Percentiles rank a stretch among this genome's conserved stretches.
Conservation (phyloP, 2,113 vertebrate species). For the Caloenas nicobarica region DNA sequence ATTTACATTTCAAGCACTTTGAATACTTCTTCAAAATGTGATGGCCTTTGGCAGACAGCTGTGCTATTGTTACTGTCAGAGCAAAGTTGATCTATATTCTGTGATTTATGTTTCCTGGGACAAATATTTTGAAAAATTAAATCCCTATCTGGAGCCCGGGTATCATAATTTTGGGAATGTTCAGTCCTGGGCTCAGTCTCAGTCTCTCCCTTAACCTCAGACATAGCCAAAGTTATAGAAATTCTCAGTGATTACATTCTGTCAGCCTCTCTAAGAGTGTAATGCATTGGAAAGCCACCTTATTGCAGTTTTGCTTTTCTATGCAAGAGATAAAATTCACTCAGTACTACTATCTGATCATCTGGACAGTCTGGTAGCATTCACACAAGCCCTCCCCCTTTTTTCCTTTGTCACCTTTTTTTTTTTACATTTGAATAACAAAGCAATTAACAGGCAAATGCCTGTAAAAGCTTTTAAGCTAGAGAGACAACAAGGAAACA, state of each 20-base stretch:
- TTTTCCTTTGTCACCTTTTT: not conserved
- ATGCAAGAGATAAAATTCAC: not conserved
- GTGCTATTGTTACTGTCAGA: not conserved
- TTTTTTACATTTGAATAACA: not conserved
- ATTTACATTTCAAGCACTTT: not conserved
- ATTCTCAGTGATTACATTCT: not conserved
- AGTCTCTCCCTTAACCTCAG: not conserved
- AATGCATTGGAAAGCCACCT: not conserved
- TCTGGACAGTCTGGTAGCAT: not conserved
- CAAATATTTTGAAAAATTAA: conserved; percentile 2
- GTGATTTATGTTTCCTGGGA: not conserved
- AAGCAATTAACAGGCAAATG: not conserved
- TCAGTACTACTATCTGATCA: not conserved
- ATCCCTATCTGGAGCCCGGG: not conserved
- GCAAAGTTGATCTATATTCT: not conserved
- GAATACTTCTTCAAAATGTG: not conserved
- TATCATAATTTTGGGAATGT: not conserved
- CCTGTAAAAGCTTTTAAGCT: not conserved
- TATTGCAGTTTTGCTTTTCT: not conserved
- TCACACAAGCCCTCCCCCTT: not conserved
- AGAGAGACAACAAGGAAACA: not conserved
- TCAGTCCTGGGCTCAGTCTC: not conserved
- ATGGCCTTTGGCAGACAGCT: not conserved
- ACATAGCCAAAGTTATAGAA: not conserved
- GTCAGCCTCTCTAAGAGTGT: not conserved